These are phyloP conservation scores for Aplochiton taeniatus DNA, from an alignment of 2,797 vertebrate genomes.

Conservation along the genomic window DNA sequence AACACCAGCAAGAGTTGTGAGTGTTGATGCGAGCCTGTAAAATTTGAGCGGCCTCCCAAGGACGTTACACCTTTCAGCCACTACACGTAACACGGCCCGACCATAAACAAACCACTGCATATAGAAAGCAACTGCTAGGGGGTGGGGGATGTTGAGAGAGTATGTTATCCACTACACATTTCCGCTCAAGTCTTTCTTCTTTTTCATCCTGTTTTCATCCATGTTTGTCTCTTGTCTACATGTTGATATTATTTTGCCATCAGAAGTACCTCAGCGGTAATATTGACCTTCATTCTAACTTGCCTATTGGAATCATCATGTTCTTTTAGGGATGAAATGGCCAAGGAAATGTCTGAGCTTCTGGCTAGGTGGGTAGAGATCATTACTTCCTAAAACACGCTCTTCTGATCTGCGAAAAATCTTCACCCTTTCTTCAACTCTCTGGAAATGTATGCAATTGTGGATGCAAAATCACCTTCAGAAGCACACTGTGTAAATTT, in stretches of 20 bases:
- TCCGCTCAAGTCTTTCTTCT: background rate
- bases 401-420: background rate
- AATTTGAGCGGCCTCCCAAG: too few relatives aligned
- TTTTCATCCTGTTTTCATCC: background rate
- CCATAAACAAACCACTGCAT: too few relatives aligned
- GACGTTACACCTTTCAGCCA: too few relatives aligned
- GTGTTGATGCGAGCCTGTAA: too few relatives aligned
- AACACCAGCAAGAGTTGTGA: too few relatives aligned
- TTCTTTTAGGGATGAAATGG: conserved; percentile 95
- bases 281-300: conserved; percentile 29
- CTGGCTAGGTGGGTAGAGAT: conserved; percentile 88
- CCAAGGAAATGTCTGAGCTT: conserved; percentile 90
- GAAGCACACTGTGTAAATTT: conserved; percentile 1
- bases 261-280: background rate
- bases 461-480: background rate
- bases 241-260: background rate
- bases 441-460: background rate
- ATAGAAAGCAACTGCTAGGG: too few relatives aligned
- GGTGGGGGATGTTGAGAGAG: too few relatives aligned
- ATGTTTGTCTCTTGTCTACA: background rate
- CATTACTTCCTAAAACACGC: background rate
- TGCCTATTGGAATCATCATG: conserved; percentile 48
- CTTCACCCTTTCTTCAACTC: conserved; percentile 2
- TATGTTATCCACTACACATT: too few relatives aligned
- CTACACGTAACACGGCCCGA: too few relatives aligned